These are phyloP conservation scores for Botia kubotai DNA, from an alignment of 2,797 vertebrate species.

Conservation along the genomic window DNA sequence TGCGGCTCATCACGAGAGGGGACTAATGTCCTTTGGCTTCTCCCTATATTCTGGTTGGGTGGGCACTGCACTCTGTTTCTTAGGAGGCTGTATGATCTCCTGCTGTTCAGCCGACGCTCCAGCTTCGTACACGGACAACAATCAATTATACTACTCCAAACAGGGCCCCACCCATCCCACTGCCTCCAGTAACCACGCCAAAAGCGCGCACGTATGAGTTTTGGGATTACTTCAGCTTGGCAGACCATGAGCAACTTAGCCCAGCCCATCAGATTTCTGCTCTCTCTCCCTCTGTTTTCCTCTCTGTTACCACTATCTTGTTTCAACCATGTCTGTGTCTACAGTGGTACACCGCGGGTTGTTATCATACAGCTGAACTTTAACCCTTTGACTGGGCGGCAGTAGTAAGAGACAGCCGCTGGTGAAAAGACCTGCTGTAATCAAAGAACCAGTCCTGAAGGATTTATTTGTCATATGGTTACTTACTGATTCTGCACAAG, in stretches of 20 bases:
- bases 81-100: constrained; percentile 86
- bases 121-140: constrained; percentile 86
- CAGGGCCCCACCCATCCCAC: constrained; percentile 72
- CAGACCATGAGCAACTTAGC: constrained; percentile 17
- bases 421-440: constrained; percentile 26
- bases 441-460: constrained; percentile 9
- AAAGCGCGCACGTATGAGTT: constrained; percentile 92
- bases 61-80: constrained; percentile 86
- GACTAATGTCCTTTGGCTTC: constrained; percentile 94
- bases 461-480: constrained; percentile 18
- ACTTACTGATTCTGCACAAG: constrained; percentile 16
- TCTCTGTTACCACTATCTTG: constrained; percentile 6
- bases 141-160: constrained; percentile 93
- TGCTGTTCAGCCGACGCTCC: constrained; percentile 88
- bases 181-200: constrained; percentile 85
- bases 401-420: constrained; percentile 42
- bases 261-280: constrained; percentile 7
- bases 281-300: neutral
- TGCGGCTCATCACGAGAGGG: constrained; percentile 85
- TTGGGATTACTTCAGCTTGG: constrained; percentile 11
- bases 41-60: constrained; percentile 95
- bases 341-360: constrained; percentile 52
- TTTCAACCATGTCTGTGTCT: constrained; percentile 48
- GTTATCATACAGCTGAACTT: constrained; percentile 54
- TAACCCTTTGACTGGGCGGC: constrained; percentile 50